Evolutionary conservation across 2,888 invertebrate genomes (phyloP).

Genomic region (Melieria crassipennis): DNA sequence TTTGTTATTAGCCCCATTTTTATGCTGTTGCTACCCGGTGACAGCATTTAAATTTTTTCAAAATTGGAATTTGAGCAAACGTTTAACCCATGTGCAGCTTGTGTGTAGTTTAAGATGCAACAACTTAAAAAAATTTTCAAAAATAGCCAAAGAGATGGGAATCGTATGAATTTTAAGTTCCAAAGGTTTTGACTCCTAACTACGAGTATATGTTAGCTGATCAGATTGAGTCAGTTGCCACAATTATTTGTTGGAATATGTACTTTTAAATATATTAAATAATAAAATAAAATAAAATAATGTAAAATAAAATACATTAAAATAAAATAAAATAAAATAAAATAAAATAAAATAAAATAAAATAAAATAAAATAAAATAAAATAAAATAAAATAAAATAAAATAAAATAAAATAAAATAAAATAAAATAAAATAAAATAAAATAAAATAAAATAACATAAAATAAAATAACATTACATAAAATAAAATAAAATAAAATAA

Average conservation of each 20-base stretch:
- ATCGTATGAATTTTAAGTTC: too few species aligned
- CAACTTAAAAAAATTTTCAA: too few species aligned
- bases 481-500: slow-evolving; percentile 11
- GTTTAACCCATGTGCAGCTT: too few species aligned
- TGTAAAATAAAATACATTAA: background rate
- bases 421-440: slow-evolving; percentile 7
- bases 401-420: background rate
- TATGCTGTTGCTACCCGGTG: background rate
- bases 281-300: background rate
- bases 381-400: slow-evolving; percentile 1
- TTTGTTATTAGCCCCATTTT: slow-evolving; percentile 17
- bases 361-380: slow-evolving; percentile 11
- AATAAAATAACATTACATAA: background rate
- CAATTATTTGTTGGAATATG: too few species aligned
- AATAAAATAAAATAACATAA: slow-evolving; percentile 9
- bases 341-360: slow-evolving; percentile 36
- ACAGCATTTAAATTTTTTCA: too few species aligned
- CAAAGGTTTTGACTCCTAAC: too few species aligned
- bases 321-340: background rate
- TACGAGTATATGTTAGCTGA: too few species aligned
- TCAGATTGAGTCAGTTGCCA: too few species aligned
- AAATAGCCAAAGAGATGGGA: too few species aligned
- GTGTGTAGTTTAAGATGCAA: too few species aligned
- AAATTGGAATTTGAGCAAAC: too few species aligned
- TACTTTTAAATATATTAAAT: background rate